Evolutionary conservation across 2,888 invertebrate species (phyloP), one percentile per base, ranked within the genome.

Genomic region (Xestia ashworthii): DNA sequence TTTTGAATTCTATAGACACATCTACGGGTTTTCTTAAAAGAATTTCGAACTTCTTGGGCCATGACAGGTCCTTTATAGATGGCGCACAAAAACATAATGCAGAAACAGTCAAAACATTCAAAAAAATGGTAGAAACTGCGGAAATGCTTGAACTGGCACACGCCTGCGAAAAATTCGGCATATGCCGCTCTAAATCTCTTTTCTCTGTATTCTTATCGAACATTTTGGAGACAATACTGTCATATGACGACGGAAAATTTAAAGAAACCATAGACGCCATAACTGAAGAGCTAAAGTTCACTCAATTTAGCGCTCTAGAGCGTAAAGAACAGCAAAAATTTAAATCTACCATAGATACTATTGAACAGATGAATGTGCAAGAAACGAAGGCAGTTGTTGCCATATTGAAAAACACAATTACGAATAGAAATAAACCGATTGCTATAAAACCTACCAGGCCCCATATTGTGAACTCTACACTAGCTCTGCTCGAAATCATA

Each of bases 1-100:
- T 95, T 14, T 76, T 94, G 0, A 93, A 95, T 55, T 91, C 90
- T 0, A 90, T 95, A 2, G 92, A 94, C 3, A 91, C 91, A 0
- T 94, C 94, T 0, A 90, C 92, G 65, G 83, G 84, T 9, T 89
- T 94, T 4, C 55, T 94, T 16, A 90, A 80, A 4, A 84, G 93
- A 8, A 62, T 95, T 0, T 68, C 92, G 0, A 92, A 92, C 44
- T 89, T 90, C 38, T 78, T 94, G 58, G 69, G 90, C 0, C 82
- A 82, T 0, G 89, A 92, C 48, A 55, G 0, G 11, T 80, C 92
- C 78, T 86, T 89, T 0, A 44, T 9, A 44, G 44, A 44, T 44
- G 44, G 11, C 44, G 44, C 44, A 44, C 44, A 44, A 9, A 87
- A 89, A 72, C 82, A 76, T 5, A 80, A 78, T 32, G 58, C 78